These are phyloP conservation scores for Nematostella vectensis DNA, from an alignment of 92 coral and sea anemone genomes.

Conservation along the genomic window DNA sequence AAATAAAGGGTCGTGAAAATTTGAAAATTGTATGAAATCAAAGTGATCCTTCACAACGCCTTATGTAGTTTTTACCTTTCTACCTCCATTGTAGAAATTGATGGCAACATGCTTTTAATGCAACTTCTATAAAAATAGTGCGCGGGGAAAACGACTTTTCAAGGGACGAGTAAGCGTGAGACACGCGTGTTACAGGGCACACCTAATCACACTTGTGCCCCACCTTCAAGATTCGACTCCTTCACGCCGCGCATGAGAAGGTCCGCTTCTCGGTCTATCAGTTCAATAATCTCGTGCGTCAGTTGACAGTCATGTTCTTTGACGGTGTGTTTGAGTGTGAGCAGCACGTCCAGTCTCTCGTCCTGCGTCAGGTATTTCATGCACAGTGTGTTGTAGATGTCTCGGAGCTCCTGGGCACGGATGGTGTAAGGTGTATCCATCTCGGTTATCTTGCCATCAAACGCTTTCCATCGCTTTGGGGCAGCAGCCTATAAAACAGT, in stretches of 20 bases:
- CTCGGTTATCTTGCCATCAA: slow-evolving; percentile 91
- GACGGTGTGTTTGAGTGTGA: slow-evolving; percentile 90
- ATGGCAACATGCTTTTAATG: too few relatives aligned
- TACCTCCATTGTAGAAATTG: too few relatives aligned
- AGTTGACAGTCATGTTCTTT: slow-evolving; percentile 97
- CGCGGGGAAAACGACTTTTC: too few relatives aligned
- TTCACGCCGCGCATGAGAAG: slow-evolving; percentile 96
- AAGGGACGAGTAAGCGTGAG: too few relatives aligned
- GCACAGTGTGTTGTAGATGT: slow-evolving; percentile 83
- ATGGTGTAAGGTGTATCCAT: slow-evolving; percentile 98
- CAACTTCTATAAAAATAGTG: too few relatives aligned
- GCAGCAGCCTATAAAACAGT: slow-evolving; percentile 94
- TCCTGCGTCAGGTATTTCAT: slow-evolving; percentile 98
- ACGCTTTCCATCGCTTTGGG: slow-evolving; percentile 97
- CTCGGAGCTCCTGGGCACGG: slow-evolving; percentile 96
- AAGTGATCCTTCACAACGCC: too few relatives aligned
- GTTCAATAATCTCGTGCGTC: slow-evolving; percentile 93
- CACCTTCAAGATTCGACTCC: slow-evolving; percentile 93
- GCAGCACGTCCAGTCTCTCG: slow-evolving; percentile 86
- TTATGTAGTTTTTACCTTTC: too few relatives aligned
- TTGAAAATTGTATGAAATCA: too few relatives aligned
- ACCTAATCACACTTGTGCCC: neutral
- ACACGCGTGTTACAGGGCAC: too few relatives aligned
- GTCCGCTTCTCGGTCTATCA: slow-evolving; percentile 98
- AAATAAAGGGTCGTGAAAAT: too few relatives aligned